Conservation (phyloP, 2,113 vertebrate genomes). For the Paracanthobrama guichenoti region DNA sequence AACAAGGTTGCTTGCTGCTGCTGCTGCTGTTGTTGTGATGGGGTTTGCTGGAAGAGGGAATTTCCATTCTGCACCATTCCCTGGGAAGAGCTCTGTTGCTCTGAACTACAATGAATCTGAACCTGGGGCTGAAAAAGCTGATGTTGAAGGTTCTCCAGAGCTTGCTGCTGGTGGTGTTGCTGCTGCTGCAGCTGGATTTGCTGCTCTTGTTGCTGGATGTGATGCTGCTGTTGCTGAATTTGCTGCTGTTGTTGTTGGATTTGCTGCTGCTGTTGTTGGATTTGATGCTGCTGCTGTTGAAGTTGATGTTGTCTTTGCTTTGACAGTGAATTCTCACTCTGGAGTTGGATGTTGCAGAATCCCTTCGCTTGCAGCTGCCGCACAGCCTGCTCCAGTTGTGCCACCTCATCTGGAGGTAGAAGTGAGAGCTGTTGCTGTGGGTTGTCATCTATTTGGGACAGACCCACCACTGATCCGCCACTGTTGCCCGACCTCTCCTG, state of each 20-base stretch:
- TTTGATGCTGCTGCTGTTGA: conserved; percentile 72
- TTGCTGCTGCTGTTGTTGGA: conserved; percentile 78
- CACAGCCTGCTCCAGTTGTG: conserved; percentile 91
- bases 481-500: conserved; percentile 77
- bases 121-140: conserved; percentile 89
- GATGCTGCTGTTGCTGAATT: conserved; percentile 78
- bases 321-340: conserved; percentile 80
- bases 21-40: conserved; percentile 67
- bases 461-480: conserved; percentile 61
- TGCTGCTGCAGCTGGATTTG: conserved; percentile 80
- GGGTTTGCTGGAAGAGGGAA: conserved; percentile 78
- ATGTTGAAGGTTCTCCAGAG: conserved; percentile 82
- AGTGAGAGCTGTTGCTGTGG: conserved; percentile 84
- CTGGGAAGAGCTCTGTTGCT: conserved; percentile 78
- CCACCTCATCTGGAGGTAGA: conserved; percentile 85
- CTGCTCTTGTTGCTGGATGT: conserved; percentile 76
- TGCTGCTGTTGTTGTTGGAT: conserved; percentile 80
- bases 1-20: conserved; percentile 85
- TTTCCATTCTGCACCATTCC: conserved; percentile 79
- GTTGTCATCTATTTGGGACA: conserved; percentile 76
- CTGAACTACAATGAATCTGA: conserved; percentile 87
- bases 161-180: conserved; percentile 82
- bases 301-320: conserved; percentile 87
- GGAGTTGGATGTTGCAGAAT: conserved; percentile 82
- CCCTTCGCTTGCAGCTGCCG: conserved; percentile 90